A percentile compares a stretch with the other conserved stretches of the same genome.
phyloP scores from a whole-genome alignment of 1,140 invertebrate genomes.

The Vollenhovia emeryi region DNA sequence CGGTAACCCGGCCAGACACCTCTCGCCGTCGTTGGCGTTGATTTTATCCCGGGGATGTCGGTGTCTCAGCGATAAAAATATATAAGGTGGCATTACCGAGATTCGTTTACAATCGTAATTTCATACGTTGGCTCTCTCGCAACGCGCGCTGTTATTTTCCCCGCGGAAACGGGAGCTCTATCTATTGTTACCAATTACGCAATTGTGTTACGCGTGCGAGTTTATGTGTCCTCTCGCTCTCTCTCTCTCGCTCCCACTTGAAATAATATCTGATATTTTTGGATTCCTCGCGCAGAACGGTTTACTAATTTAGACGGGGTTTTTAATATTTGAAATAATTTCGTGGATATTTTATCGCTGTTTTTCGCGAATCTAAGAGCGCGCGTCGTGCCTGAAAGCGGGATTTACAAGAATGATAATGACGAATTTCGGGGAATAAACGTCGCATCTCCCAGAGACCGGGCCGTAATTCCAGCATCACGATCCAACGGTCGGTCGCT shows the following conservation, averaged over 20 bases:
- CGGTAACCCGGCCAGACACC: constrained; percentile 52
- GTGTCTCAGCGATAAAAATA: constrained; percentile 49
- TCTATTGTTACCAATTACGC: constrained; percentile 6
- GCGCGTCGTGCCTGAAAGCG: neutral
- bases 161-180: neutral
- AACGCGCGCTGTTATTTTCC: neutral
- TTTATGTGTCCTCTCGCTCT: neutral
- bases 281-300: neutral
- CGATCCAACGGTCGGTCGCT: constrained; percentile 8
- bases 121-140: constrained; percentile 3
- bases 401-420: constrained; percentile 24
- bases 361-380: neutral
- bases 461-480: constrained; percentile 24
- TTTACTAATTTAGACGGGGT: neutral
- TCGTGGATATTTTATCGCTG: neutral
- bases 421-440: constrained; percentile 43
- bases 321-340: neutral
- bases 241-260: too few relatives aligned
- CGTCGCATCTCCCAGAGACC: constrained; percentile 11
- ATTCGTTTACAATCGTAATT: constrained; percentile 46
- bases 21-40: constrained; percentile 46
- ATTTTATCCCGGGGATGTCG: constrained; percentile 43
- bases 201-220: neutral
- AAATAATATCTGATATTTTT: neutral
- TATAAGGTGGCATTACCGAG: constrained; percentile 21